Conservation (phyloP, 2,113 vertebrate species). For the Cyanoramphus novaezelandiae region DNA sequence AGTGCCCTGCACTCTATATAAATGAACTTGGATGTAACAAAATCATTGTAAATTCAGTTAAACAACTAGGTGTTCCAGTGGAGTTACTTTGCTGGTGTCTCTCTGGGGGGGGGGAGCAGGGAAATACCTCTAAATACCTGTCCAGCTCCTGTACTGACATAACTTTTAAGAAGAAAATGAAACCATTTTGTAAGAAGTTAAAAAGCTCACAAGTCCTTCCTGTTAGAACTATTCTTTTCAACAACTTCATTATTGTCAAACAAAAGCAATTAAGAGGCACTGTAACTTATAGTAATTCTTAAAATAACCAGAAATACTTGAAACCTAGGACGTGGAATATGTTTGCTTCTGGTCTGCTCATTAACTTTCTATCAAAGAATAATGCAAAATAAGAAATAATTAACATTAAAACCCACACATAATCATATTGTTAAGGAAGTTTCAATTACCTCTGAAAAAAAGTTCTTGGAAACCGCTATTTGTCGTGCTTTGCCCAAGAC, state of each 20-base stretch:
- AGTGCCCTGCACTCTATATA: not conserved
- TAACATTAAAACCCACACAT: not conserved
- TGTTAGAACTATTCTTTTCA: not conserved
- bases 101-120: not conserved
- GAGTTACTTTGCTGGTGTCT: not conserved
- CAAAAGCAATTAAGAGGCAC: not conserved
- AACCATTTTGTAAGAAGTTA: not conserved
- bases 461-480: not conserved
- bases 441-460: not conserved
- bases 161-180: not conserved
- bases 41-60: not conserved
- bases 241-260: not conserved
- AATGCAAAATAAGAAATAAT: not conserved
- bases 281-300: not conserved
- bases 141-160: not conserved
- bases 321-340: not conserved
- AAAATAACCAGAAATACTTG: not conserved
- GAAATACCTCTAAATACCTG: not conserved
- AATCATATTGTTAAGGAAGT: not conserved
- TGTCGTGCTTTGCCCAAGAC: not conserved
- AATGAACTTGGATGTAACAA: not conserved
- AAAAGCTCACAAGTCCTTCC: not conserved
- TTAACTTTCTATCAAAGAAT: not conserved
- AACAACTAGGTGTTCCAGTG: not conserved
- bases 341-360: not conserved